phyloP scores from a whole-genome alignment of 2,888 invertebrate genomes.

The Lamellibrachia columna region DNA sequence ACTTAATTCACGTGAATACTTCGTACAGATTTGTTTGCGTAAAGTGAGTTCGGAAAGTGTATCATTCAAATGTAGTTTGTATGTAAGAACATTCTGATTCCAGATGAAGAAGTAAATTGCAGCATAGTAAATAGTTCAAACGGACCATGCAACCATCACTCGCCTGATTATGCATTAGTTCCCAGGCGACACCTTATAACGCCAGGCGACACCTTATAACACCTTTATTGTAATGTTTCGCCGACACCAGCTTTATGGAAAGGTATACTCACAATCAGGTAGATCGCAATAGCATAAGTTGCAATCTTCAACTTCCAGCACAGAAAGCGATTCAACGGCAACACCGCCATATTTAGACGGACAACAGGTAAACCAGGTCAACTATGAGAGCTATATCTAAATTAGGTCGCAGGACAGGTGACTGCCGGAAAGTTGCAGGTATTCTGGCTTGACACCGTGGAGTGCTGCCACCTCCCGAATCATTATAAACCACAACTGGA shows the following conservation, averaged over 20 bases:
- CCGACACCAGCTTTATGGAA: background rate
- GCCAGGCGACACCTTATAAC: background rate
- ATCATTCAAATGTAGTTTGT: background rate
- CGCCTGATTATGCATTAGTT: background rate
- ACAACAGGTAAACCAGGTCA: slow-evolving; percentile 16
- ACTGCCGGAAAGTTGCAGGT: background rate
- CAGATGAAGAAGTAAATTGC: too few species aligned
- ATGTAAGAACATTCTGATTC: too few species aligned
- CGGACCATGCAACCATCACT: background rate
- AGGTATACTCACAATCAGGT: slow-evolving; percentile 38
- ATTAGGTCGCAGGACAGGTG: background rate
- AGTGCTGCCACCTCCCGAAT: background rate
- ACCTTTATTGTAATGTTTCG: background rate
- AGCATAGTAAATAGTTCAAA: background rate
- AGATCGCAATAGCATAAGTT: slow-evolving; percentile 38
- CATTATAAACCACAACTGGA: background rate
- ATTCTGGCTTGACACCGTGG: background rate
- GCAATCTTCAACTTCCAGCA: slow-evolving; percentile 47
- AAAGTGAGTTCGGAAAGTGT: background rate
- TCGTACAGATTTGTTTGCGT: too few species aligned
- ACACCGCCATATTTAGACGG: slow-evolving; percentile 39
- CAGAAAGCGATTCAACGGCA: slow-evolving; percentile 44
- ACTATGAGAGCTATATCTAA: background rate
- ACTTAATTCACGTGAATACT: too few species aligned
- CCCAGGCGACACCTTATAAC: background rate